phyloP scores from a whole-genome alignment of 1,140 invertebrate species.

The Acromyrmex charruanus region DNA sequence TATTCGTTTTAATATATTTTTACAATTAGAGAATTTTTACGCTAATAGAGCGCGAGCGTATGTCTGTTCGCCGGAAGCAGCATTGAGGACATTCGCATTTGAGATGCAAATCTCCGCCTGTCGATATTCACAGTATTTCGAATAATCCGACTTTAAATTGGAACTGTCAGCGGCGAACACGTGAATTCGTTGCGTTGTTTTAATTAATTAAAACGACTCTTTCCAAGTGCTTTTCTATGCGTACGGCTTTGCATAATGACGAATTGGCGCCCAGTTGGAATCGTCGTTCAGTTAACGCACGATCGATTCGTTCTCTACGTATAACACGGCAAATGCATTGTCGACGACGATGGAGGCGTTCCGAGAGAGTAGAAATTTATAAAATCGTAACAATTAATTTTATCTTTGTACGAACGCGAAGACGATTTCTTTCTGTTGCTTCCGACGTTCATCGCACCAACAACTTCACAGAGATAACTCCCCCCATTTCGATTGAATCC shows the following conservation, averaged over 20 bases:
- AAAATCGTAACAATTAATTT: slow-evolving; percentile 61
- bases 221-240: slow-evolving; percentile 47
- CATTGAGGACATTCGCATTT: slow-evolving; percentile 44
- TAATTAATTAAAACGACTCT: slow-evolving; percentile 64
- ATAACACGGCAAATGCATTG: slow-evolving; percentile 26
- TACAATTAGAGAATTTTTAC: slow-evolving; percentile 6
- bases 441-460: slow-evolving; percentile 14
- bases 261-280: slow-evolving; percentile 53
- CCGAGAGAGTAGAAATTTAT: slow-evolving; percentile 21
- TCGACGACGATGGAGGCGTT: not conserved
- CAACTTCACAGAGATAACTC: not conserved
- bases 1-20: slow-evolving; percentile 11
- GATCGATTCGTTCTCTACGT: slow-evolving; percentile 27
- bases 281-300: slow-evolving; percentile 59
- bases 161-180: slow-evolving; percentile 55
- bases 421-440: slow-evolving; percentile 39
- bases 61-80: slow-evolving; percentile 7
- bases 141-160: slow-evolving; percentile 65
- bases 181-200: slow-evolving; percentile 60
- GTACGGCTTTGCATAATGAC: slow-evolving; percentile 59
- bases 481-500: slow-evolving; percentile 31
- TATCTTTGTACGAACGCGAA: slow-evolving; percentile 17
- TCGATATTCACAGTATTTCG: slow-evolving; percentile 60
- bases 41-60: slow-evolving; percentile 19
- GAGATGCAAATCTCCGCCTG: slow-evolving; percentile 62